phyloP scores from a whole-genome alignment of 2,113 vertebrate species.

The Limnothrissa miodon region DNA sequence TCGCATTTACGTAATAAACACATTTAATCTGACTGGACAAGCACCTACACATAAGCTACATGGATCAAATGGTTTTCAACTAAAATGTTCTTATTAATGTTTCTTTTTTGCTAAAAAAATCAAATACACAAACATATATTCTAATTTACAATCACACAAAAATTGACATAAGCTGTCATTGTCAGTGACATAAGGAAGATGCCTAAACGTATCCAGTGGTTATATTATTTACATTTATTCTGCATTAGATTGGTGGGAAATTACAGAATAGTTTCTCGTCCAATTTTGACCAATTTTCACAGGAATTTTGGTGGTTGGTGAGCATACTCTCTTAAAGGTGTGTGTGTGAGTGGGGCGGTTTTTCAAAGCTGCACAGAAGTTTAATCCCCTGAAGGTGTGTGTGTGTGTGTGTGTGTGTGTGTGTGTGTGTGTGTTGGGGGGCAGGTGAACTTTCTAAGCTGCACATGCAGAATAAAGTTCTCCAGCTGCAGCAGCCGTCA shows the following conservation, averaged over 20 bases:
- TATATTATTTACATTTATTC: constrained; percentile 29
- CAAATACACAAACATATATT: constrained; percentile 32
- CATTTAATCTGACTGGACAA: background rate
- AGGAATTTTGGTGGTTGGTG: background rate
- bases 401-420: too few species aligned
- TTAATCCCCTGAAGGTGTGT: background rate
- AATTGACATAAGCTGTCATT: constrained; percentile 50
- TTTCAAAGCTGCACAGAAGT: background rate
- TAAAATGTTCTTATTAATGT: too few species aligned
- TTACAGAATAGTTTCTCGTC: background rate
- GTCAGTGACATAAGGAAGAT: constrained; percentile 37
- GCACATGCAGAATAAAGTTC: too few species aligned
- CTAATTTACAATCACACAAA: constrained; percentile 31
- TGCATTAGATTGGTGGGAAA: background rate
- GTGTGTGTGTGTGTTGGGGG: background rate
- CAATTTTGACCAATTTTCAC: background rate
- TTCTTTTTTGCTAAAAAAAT: constrained; percentile 28
- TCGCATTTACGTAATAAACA: background rate
- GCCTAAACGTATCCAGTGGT: constrained; percentile 26
- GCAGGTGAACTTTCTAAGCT: background rate
- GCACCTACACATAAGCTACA: constrained; percentile 7
- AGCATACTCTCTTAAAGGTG: too few species aligned
- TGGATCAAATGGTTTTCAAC: constrained; percentile 36
- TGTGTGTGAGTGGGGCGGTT: background rate
- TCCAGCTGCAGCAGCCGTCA: too few species aligned